Evolutionary conservation across 30 jellyfish, hydroid and myxozoan species (phyloP).

Genomic region (Sanderia malayensis): DNA sequence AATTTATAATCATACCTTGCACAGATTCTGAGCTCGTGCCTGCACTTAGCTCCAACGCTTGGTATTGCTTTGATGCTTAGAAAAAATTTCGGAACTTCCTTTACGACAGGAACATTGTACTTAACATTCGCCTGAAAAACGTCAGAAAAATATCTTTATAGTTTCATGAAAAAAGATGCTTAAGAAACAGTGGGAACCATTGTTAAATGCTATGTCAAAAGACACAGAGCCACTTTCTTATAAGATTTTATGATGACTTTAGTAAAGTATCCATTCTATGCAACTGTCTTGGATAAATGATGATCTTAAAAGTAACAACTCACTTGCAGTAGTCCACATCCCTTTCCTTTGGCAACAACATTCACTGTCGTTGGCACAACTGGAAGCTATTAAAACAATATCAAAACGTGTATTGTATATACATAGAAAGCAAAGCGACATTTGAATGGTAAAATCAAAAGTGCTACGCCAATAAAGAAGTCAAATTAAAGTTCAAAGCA

Average conservation of each 20-base stretch:
- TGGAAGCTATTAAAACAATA: constrained; percentile 31
- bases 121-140: constrained; percentile 43
- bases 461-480: too few species aligned
- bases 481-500: too few species aligned
- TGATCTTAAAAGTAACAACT: too few species aligned
- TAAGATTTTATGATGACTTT: too few species aligned
- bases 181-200: too few species aligned
- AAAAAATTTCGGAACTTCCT: constrained; percentile 60
- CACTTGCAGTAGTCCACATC: constrained; percentile 81
- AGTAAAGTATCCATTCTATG: not conserved
- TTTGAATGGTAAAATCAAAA: too few species aligned
- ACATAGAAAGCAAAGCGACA: too few species aligned
- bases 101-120: constrained; percentile 55
- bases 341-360: constrained; percentile 68
- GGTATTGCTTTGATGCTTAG: not conserved
- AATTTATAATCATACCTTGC: constrained; percentile 37
- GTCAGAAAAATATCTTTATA: too few species aligned
- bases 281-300: not conserved
- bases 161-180: too few species aligned
- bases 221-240: too few species aligned
- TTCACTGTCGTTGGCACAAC: constrained; percentile 68
- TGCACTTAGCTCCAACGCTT: constrained; percentile 30
- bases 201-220: too few species aligned
- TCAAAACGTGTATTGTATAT: too few species aligned
- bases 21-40: constrained; percentile 63